phyloP scores from a whole-genome alignment of 2,797 vertebrate species.

The Myotis daubentonii region DNA sequence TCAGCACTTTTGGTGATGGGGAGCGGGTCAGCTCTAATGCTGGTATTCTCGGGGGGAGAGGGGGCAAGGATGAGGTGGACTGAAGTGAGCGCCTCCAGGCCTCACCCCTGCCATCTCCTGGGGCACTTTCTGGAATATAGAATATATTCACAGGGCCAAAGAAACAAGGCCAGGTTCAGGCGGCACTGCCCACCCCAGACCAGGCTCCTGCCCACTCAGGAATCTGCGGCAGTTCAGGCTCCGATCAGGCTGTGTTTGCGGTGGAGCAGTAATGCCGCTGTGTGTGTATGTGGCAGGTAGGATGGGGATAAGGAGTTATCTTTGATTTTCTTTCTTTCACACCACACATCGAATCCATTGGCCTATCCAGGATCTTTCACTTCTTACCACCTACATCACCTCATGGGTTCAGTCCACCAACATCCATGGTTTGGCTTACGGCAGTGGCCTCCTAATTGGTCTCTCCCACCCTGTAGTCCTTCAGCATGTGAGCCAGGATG shows the following conservation, averaged over 20 bases:
- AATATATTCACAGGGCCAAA: background rate
- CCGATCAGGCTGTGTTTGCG: background rate
- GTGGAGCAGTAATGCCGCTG: background rate
- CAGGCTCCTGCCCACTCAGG: background rate
- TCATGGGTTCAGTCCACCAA: accelerated
- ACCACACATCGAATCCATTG: background rate
- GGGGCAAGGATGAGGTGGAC: background rate
- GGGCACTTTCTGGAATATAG: background rate
- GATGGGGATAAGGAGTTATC: background rate
- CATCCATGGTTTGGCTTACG: background rate
- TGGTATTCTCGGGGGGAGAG: accelerated
- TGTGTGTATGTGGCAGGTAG: background rate
- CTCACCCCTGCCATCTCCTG: background rate
- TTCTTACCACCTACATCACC: background rate
- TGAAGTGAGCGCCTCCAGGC: background rate
- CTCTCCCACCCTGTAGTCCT: background rate
- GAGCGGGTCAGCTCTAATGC: background rate
- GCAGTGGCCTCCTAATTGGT: background rate
- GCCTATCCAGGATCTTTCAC: background rate
- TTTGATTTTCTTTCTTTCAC: background rate
- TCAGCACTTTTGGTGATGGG: conserved; percentile 31
- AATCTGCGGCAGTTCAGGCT: background rate
- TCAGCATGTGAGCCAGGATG: background rate
- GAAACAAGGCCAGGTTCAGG: background rate
- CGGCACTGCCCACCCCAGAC: background rate